Evolutionary conservation across 2,888 invertebrate genomes (phyloP).

Genomic region (Drosophila tanythrix): DNA sequence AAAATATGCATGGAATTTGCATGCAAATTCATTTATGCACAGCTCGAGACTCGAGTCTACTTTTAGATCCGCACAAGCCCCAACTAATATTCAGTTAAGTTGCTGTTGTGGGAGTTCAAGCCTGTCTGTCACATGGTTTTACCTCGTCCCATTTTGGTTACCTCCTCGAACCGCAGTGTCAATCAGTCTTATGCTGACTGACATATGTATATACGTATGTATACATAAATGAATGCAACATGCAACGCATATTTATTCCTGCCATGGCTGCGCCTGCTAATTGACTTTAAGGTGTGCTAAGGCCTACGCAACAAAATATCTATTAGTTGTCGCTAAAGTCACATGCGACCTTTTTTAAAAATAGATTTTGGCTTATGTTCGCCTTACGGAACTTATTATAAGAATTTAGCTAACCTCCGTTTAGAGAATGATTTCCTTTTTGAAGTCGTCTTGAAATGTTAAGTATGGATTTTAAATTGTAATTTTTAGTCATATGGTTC

Average conservation of each 20-base stretch:
- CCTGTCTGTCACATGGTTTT: slow-evolving; percentile 10
- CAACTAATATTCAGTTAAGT: slow-evolving; percentile 8
- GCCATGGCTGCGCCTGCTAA: slow-evolving; percentile 48
- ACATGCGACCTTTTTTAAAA: slow-evolving; percentile 10
- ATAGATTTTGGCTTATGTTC: slow-evolving; percentile 12
- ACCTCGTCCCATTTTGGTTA: slow-evolving; percentile 9
- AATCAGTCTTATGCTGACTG: slow-evolving; percentile 44
- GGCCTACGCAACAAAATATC: slow-evolving; percentile 19
- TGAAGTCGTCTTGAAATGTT: background rate
- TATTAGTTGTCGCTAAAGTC: background rate
- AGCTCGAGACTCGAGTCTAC: slow-evolving; percentile 3
- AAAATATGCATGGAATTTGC: slow-evolving; percentile 48
- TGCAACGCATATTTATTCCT: slow-evolving; percentile 28
- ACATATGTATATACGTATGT: slow-evolving; percentile 24
- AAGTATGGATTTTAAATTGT: background rate
- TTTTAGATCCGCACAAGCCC: slow-evolving; percentile 5
- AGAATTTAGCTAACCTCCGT: background rate
- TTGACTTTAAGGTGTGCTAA: slow-evolving; percentile 45
- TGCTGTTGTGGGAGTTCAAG: slow-evolving; percentile 25
- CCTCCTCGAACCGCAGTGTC: slow-evolving; percentile 32
- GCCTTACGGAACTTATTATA: background rate
- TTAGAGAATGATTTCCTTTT: background rate
- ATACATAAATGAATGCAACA: slow-evolving; percentile 13
- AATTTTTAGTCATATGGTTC: too few relatives aligned
- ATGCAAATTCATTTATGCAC: slow-evolving; percentile 36